Percentiles rank a stretch among this genome's conserved stretches.
phyloP scores from a whole-genome alignment of 1,140 invertebrate species.

The Polypedilum vanderplanki region DNA sequence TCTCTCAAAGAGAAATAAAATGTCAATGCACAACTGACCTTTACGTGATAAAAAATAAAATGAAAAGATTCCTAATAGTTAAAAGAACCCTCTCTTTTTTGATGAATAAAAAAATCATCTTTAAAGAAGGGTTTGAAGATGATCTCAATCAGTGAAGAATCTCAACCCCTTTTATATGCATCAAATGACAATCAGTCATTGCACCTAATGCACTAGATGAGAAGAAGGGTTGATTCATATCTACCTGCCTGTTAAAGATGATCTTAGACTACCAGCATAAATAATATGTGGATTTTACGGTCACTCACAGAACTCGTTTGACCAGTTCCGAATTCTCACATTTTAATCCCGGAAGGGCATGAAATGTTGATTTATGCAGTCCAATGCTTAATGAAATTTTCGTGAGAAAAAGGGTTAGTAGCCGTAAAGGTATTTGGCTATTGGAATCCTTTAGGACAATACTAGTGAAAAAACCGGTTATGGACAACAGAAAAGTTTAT shows the following conservation, averaged over 20 bases:
- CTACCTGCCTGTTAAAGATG: neutral
- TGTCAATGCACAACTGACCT: conserved; percentile 22
- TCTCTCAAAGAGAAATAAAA: neutral
- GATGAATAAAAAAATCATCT: neutral
- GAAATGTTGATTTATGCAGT: conserved; percentile 4
- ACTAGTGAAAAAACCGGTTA: conserved; percentile 1
- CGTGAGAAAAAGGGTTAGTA: conserved; percentile 10
- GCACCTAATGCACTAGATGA: neutral
- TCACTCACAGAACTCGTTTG: conserved; percentile 23
- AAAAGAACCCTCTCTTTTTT: neutral
- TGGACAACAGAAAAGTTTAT: conserved; percentile 11
- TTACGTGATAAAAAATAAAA: conserved; percentile 22
- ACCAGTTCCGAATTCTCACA: conserved; percentile 9
- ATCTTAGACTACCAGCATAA: neutral
- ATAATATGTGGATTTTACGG: conserved; percentile 24
- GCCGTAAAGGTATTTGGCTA: conserved; percentile 2
- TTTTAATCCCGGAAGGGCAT: neutral
- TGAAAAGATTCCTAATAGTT: neutral
- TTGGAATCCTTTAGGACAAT: neutral
- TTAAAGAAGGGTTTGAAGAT: neutral
- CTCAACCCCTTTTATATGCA: conserved; percentile 18
- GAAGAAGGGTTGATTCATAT: conserved; percentile 15
- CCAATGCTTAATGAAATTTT: neutral
- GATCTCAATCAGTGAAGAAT: neutral
- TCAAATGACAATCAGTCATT: conserved; percentile 17